Conservation (phyloP, 2,888 invertebrate genomes). For the Anoplius nigerrimus region DNA sequence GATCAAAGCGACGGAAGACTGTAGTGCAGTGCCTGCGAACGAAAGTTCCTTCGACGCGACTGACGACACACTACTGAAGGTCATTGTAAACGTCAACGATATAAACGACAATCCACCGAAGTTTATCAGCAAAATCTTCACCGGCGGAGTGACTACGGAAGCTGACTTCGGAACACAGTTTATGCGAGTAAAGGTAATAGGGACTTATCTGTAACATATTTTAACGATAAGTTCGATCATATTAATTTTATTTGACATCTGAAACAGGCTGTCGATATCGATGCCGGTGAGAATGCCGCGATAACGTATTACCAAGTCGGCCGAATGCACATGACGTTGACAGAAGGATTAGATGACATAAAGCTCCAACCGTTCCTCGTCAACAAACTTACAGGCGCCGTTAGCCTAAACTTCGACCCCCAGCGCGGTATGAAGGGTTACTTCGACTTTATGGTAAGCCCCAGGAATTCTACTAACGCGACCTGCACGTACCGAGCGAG, state of each 20-base stretch:
- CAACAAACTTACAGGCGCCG: constrained; percentile 87
- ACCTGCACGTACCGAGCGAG: too few relatives aligned
- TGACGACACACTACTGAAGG: constrained; percentile 84
- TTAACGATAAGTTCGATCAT: background rate
- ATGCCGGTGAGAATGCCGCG: constrained; percentile 84
- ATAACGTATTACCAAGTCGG: constrained; percentile 88
- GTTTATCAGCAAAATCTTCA: constrained; percentile 88
- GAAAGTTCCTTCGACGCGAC: constrained; percentile 77
- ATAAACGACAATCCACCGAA: constrained; percentile 94
- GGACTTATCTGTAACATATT: constrained; percentile 1
- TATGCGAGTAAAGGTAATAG: constrained; percentile 86
- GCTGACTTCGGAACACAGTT: constrained; percentile 93
- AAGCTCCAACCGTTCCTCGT: constrained; percentile 89
- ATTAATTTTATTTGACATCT: constrained; percentile 6
- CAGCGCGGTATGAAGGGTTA: constrained; percentile 98
- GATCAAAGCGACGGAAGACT: constrained; percentile 90
- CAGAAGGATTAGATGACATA: constrained; percentile 90
- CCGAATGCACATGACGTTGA: constrained; percentile 87
- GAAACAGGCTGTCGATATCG: constrained; percentile 85
- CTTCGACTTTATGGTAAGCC: constrained; percentile 89
- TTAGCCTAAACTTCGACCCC: constrained; percentile 94
- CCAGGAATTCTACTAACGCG: background rate
- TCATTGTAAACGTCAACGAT: constrained; percentile 85
- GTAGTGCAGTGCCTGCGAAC: constrained; percentile 79
- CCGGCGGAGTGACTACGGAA: constrained; percentile 95